These are phyloP conservation scores for Pogonophryne albipinna DNA, from an alignment of 2,797 vertebrate species.

Conservation along the genomic window DNA sequence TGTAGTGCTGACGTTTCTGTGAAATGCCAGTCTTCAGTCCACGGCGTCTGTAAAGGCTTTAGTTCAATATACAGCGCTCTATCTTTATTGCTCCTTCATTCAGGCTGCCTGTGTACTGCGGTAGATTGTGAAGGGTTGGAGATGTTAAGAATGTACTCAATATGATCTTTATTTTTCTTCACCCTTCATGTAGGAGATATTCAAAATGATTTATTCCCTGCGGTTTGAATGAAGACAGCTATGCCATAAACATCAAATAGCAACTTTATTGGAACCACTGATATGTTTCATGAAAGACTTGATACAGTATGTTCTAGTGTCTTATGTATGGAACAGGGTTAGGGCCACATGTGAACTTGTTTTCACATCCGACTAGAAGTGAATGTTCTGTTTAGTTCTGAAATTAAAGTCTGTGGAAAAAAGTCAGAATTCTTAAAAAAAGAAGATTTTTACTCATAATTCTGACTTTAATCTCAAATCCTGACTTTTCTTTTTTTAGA, in stretches of 20 bases:
- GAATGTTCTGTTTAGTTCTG: too few relatives aligned
- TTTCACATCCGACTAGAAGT: too few relatives aligned
- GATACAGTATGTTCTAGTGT: slow-evolving; percentile 19
- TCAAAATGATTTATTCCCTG: not conserved
- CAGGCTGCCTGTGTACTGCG: slow-evolving; percentile 1
- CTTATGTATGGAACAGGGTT: too few relatives aligned
- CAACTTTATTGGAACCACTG: too few relatives aligned
- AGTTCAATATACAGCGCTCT: slow-evolving; percentile 3
- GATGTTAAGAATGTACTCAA: not conserved
- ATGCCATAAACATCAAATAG: too few relatives aligned
- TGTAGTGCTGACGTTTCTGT: not conserved
- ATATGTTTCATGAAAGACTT: not conserved
- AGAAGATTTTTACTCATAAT: too few relatives aligned
- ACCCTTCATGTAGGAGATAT: not conserved
- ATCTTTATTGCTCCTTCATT: slow-evolving; percentile 7
- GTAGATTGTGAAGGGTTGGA: not conserved
- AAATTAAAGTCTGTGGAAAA: too few relatives aligned
- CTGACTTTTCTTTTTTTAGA: too few relatives aligned
- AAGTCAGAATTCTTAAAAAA: too few relatives aligned
- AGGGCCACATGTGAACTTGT: too few relatives aligned
- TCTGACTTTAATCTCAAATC: too few relatives aligned
- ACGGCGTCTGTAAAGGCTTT: slow-evolving; percentile 19
- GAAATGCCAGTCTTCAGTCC: not conserved
- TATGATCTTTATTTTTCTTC: not conserved
- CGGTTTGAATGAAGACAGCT: not conserved